Conservation (phyloP, 2,888 invertebrate genomes). For the Rhagonycha lutea region DNA sequence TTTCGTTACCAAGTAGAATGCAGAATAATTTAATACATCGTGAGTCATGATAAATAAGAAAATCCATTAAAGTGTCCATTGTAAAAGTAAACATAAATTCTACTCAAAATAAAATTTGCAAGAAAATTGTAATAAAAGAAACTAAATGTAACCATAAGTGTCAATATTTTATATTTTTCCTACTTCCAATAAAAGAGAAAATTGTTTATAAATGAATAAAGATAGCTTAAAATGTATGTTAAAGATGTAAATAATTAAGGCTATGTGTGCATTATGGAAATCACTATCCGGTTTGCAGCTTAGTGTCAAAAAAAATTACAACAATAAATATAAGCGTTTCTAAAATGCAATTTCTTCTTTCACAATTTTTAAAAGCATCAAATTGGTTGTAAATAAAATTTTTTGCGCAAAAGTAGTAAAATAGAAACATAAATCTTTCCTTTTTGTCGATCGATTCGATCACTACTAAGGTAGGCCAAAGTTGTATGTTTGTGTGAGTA, state of each 20-base stretch:
- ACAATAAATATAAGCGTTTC: background rate
- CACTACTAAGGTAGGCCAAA: constrained; percentile 1
- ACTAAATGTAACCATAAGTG: background rate
- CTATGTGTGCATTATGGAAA: background rate
- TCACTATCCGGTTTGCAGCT: background rate
- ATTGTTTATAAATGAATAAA: background rate
- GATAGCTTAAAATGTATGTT: background rate
- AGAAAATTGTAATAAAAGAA: background rate
- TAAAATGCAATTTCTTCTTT: background rate
- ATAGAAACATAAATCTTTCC: constrained; percentile 1
- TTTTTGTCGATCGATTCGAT: background rate
- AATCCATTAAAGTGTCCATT: background rate
- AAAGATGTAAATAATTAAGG: background rate
- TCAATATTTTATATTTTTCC: background rate
- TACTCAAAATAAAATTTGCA: background rate
- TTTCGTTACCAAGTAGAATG: no score
- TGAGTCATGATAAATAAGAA: background rate
- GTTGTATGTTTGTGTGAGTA: constrained; percentile 20
- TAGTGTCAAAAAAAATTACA: background rate
- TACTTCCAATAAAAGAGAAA: background rate
- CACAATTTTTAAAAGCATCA: background rate
- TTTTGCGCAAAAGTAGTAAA: background rate
- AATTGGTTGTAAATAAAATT: background rate
- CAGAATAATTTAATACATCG: background rate
- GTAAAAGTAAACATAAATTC: background rate